A percentile compares a stretch with the other conserved stretches of the same genome.
Evolutionary conservation across 2,113 vertebrate genomes (phyloP).

Genomic region (Carassius carassius): DNA sequence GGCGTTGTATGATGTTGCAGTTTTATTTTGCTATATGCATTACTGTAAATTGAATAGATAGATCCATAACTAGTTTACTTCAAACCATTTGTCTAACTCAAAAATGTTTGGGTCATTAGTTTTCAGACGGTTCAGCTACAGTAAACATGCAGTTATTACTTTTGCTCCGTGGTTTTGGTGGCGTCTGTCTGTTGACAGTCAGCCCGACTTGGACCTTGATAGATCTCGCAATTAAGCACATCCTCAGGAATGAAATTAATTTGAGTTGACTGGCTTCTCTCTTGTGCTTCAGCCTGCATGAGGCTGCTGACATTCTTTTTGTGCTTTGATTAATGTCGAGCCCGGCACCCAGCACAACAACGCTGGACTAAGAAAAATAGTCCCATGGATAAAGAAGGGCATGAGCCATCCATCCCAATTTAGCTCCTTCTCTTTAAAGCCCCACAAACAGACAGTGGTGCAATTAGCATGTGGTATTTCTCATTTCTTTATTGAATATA

Average conservation of each 20-base stretch:
- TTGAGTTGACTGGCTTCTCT: conserved; percentile 66
- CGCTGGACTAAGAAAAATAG: conserved; percentile 74
- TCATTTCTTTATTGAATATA: conserved; percentile 43
- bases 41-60: conserved; percentile 22
- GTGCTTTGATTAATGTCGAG: conserved; percentile 78
- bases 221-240: conserved; percentile 71
- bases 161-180: neutral
- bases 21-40: conserved; percentile 40
- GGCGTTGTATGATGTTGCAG: conserved; percentile 28
- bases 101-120: neutral
- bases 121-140: neutral
- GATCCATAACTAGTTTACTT: neutral
- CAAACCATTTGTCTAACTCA: neutral
- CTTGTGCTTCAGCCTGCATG: conserved; percentile 52
- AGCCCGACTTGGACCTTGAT: conserved; percentile 66
- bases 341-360: conserved; percentile 74
- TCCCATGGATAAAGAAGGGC: conserved; percentile 70
- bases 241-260: conserved; percentile 75
- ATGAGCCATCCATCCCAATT: conserved; percentile 74
- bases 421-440: conserved; percentile 57
- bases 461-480: conserved; percentile 54
- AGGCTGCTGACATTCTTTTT: conserved; percentile 72
- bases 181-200: conserved; percentile 65
- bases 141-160: neutral
- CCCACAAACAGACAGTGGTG: conserved; percentile 37